A percentile compares a stretch with the other conserved stretches of the same genome.
These are phyloP conservation scores for Sarcophaga carnaria DNA, from an alignment of 2,888 invertebrate genomes.

Conservation along the genomic window DNA sequence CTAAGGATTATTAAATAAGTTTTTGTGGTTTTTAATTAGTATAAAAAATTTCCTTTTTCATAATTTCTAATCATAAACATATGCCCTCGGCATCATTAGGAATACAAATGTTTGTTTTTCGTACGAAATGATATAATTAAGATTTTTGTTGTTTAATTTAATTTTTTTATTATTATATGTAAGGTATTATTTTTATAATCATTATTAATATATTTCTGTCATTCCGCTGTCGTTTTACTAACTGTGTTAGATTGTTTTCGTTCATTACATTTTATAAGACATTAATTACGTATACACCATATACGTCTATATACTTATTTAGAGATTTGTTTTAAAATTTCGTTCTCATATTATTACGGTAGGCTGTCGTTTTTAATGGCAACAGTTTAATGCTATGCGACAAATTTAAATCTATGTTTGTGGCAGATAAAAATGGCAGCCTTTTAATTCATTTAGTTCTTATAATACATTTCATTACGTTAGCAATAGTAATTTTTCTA, in stretches of 20 bases:
- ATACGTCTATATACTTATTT: background rate
- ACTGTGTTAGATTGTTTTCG: constrained; percentile 1
- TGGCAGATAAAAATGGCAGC: background rate
- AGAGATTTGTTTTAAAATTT: constrained; percentile 52
- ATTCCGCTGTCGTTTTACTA: background rate
- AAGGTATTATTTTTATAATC: background rate
- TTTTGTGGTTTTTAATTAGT: too few species aligned
- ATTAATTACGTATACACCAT: background rate
- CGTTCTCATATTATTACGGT: background rate
- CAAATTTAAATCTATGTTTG: too few species aligned
- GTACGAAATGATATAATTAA: too few species aligned
- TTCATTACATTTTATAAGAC: background rate
- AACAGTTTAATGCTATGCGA: too few species aligned
- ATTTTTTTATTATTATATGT: too few species aligned
- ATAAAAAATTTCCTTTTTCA: too few species aligned
- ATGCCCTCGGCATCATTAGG: too few species aligned
- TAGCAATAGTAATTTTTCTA: background rate
- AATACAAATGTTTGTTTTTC: too few species aligned
- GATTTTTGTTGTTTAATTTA: too few species aligned
- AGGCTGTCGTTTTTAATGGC: too few species aligned
- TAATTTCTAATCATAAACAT: too few species aligned
- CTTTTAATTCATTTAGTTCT: background rate
- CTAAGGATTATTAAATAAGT: too few species aligned
- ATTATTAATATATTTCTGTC: background rate
- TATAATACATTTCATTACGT: background rate